Percentiles rank a stretch among this genome's conserved stretches.
Conservation (phyloP, 2,113 vertebrate species). For the Otocyon megalotis region DNA sequence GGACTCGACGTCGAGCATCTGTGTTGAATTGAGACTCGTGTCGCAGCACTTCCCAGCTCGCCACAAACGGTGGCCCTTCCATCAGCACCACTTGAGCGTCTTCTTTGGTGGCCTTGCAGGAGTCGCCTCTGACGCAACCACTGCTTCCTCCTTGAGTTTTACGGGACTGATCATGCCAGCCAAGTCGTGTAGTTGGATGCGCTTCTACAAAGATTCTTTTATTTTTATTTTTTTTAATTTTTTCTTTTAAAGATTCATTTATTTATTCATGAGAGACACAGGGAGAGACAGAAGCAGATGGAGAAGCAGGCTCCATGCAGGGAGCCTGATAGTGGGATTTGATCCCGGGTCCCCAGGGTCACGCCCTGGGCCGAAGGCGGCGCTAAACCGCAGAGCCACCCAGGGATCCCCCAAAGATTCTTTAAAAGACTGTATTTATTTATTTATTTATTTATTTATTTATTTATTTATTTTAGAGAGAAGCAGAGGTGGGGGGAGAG, state of each 20-base stretch:
- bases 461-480: background rate
- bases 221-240: too few species aligned
- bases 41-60: background rate
- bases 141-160: background rate
- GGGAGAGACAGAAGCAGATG: too few species aligned
- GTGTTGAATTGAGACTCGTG: background rate
- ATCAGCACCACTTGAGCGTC: background rate
- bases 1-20: background rate
- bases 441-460: too few species aligned
- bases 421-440: too few species aligned
- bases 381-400: too few species aligned
- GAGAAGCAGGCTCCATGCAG: too few species aligned
- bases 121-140: background rate
- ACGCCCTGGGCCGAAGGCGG: too few species aligned
- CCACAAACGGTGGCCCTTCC: slow-evolving; percentile 34
- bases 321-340: too few species aligned
- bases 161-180: background rate
- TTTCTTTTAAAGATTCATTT: too few species aligned
- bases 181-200: background rate
- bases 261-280: too few species aligned
- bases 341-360: too few species aligned
- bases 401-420: too few species aligned
- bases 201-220: background rate
- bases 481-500: background rate
- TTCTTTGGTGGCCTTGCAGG: background rate